Base-by-base conservation (phyloP, 2,113 vertebrate genomes). In the Nettapus auritus region DNA sequence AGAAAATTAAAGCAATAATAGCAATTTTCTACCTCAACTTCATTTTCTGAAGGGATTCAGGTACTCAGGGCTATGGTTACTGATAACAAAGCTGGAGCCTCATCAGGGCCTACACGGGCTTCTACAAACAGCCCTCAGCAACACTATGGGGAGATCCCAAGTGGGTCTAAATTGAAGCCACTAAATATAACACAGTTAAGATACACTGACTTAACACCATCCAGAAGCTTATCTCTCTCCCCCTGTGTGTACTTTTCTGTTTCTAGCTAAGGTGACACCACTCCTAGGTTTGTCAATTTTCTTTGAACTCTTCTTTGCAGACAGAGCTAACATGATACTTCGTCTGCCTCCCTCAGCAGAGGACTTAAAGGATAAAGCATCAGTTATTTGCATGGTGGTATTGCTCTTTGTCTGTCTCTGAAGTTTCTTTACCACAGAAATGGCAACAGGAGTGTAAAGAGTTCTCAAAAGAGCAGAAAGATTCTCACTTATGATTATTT, bases 401-500 rank as follows among this genome's bases (percentile, higher is more conserved):
- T 53, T 81, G 66, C 36, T 91, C 44, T 90, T 63, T 25, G 40
- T 55, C 13, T 23, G 29, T 69, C 68, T 62, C 91, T 52, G 67
- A 95, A 75, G 52, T 87, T 90, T 83, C 80, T 60, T 92, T 81
- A 76, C 59, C 28, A 28, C 48, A 60, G 69, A 81, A 93, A 94
- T 3, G 31, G 59, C 70, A 92, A 82, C 12, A 55, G 81, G 66
- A 91, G 52, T 25, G 19, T 52, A 36, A 90, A 81, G 70, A 84
- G 28, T 52, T 31, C 88, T 96, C 77, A 69, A 81, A 96, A 70
- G 82, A 48, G 66, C 50, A 81, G 69, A 88, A 86, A 81, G 46
- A 91, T 42, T 76, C 62, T 62, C 62, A 82, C 28, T 90, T 86
- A 86, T 42, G 36, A 85, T 93, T 92, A 79, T 96, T 97, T 94